These are phyloP conservation scores for Eulemur coronatus DNA, from an alignment of 2,797 vertebrate genomes.

Conservation along the genomic window DNA sequence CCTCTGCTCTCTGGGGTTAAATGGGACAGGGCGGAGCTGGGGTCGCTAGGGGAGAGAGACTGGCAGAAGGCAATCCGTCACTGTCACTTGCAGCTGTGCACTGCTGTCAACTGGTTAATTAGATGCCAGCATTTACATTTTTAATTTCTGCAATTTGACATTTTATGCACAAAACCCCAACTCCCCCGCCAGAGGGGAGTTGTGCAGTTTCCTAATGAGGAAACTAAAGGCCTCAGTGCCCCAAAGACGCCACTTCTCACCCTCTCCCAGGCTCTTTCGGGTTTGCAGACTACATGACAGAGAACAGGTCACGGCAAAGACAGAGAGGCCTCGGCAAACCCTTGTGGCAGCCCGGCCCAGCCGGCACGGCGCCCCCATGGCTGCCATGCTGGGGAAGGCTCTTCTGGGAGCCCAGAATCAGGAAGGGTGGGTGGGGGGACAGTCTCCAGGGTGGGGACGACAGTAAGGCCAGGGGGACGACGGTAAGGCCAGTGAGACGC, in stretches of 20 bases:
- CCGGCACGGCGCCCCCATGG: neutral
- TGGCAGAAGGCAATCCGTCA: conserved; percentile 93
- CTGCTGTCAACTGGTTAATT: conserved; percentile 95
- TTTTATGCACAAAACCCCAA: conserved; percentile 84
- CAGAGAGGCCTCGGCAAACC: rapidly evolving
- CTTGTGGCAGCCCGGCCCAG: neutral
- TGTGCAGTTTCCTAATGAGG: conserved; percentile 84
- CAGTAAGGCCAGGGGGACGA: too few species aligned
- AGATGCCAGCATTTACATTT: conserved; percentile 96
- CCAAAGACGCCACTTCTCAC: neutral
- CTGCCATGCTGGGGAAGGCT: neutral
- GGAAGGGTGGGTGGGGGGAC: too few species aligned
- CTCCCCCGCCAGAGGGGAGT: conserved; percentile 75
- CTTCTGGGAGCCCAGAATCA: neutral
- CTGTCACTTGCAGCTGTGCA: conserved; percentile 94
- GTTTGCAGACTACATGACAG: neutral
- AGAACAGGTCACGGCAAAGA: conserved; percentile 74
- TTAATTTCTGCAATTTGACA: conserved; percentile 93
- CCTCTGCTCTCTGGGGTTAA: conserved; percentile 67
- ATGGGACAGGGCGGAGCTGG: conserved; percentile 58
- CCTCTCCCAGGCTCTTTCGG: neutral
- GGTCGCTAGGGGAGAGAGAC: conserved; percentile 81
- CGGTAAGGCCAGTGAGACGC: too few species aligned
- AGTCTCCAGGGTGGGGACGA: rapidly evolving
- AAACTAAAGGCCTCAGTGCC: conserved; percentile 58